Evolutionary conservation across 37 sponge, comb jelly and placozoan species (phyloP).

Genomic region (Geodia barretti): DNA sequence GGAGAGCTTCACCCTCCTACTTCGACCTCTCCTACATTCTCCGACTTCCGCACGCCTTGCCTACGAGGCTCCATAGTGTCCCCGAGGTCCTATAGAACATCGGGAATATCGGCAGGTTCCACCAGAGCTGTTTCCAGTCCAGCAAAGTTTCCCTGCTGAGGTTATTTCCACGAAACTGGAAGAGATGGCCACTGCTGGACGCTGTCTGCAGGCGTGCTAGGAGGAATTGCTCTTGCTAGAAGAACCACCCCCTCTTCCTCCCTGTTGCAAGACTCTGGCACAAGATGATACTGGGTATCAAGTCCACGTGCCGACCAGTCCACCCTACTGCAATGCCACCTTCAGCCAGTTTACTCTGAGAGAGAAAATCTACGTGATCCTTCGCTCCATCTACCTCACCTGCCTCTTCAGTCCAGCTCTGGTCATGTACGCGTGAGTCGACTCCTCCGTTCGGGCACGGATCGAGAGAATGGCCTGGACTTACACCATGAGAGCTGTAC

Average conservation of each 20-base stretch:
- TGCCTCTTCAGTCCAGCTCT: conserved; percentile 41
- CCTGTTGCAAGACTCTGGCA: too few species aligned
- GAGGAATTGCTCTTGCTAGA: neutral
- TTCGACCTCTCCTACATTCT: neutral
- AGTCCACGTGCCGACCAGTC: neutral
- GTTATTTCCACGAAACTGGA: neutral
- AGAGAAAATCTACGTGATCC: conserved; percentile 12
- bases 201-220: neutral
- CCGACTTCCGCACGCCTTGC: too few species aligned
- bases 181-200: neutral
- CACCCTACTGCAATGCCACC: neutral
- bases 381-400: conserved; percentile 36
- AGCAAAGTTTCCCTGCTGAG: too few species aligned
- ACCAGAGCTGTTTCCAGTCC: neutral
- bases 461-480: conserved; percentile 27
- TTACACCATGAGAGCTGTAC: conserved; percentile 19
- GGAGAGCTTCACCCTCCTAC: neutral
- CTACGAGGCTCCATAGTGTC: too few species aligned
- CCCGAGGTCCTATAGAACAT: too few species aligned
- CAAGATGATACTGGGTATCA: too few species aligned
- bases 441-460: neutral
- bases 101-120: neutral
- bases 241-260: neutral
- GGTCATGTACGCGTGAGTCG: conserved; percentile 3
- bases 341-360: neutral